Evolutionary conservation across 2,797 vertebrate species (phyloP).

Genomic region (Molossus molossus): DNA sequence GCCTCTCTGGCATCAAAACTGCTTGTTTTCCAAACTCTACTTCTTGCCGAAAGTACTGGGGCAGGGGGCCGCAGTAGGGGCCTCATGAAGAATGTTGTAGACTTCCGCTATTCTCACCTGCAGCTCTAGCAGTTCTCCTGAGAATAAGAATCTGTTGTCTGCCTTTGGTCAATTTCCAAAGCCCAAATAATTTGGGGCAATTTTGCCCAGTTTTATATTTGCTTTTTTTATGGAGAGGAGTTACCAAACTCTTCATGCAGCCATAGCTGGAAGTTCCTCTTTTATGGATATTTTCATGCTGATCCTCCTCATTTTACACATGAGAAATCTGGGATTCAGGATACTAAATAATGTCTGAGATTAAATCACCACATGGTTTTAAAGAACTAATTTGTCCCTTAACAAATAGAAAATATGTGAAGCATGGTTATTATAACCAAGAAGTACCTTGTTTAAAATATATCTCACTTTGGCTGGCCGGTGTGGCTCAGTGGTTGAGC

Average conservation of each 20-base stretch:
- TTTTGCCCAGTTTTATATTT: background rate
- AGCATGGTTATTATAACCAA: background rate
- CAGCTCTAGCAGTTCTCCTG: constrained; percentile 31
- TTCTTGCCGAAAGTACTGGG: background rate
- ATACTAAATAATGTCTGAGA: background rate
- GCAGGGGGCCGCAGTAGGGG: background rate
- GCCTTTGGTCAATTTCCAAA: constrained; percentile 10
- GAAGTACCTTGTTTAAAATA: background rate
- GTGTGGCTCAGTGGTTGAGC: no score
- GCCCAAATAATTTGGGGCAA: background rate
- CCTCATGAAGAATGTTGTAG: background rate
- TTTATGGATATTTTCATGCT: constrained; percentile 18
- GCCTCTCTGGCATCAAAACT: background rate
- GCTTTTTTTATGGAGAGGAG: background rate
- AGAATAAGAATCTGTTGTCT: constrained; percentile 23
- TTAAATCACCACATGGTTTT: constrained; percentile 31
- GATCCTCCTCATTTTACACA: background rate
- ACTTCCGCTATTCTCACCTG: background rate
- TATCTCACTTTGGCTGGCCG: background rate
- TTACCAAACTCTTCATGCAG: constrained; percentile 20
- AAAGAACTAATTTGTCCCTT: constrained; percentile 23
- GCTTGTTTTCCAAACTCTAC: constrained; percentile 11
- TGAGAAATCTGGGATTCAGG: constrained; percentile 43
- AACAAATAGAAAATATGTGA: background rate
- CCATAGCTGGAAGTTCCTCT: constrained; percentile 1